These are phyloP conservation scores for Epinephelus fuscoguttatus DNA, from an alignment of 2,113 vertebrate species.

Conservation along the genomic window DNA sequence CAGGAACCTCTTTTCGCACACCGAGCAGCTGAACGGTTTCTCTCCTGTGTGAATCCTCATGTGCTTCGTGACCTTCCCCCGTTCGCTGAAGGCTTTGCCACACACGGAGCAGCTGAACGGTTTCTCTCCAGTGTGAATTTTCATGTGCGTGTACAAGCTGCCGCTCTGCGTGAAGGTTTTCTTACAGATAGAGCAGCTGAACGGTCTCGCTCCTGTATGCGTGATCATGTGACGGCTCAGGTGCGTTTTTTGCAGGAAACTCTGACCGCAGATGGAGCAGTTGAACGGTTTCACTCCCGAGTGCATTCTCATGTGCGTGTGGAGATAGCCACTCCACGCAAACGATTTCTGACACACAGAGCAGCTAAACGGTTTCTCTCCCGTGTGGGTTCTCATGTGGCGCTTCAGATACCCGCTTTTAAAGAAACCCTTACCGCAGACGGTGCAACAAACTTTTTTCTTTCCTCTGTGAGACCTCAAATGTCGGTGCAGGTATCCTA, in stretches of 20 bases:
- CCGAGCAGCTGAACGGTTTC: too few relatives aligned
- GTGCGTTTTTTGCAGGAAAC: neutral
- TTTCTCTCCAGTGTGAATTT: neutral
- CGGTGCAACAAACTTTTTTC: neutral
- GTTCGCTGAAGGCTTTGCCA: neutral
- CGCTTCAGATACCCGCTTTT: neutral
- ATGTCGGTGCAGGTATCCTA: too few relatives aligned
- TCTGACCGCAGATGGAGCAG: neutral
- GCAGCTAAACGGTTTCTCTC: neutral
- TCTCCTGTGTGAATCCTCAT: too few relatives aligned
- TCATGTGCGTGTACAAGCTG: neutral
- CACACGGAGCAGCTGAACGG: neutral
- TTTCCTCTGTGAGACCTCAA: too few relatives aligned
- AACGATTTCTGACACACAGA: neutral
- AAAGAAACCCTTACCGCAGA: neutral
- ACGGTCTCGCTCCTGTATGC: neutral
- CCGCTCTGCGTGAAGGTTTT: neutral
- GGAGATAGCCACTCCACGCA: neutral
- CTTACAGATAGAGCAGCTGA: neutral
- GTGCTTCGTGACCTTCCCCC: too few relatives aligned
- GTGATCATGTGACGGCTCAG: neutral
- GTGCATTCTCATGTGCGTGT: neutral
- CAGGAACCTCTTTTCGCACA: too few relatives aligned
- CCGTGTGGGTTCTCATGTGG: neutral
- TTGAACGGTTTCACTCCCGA: neutral